Evolutionary conservation across 2,888 invertebrate genomes (phyloP).

Genomic region (Noctua janthina): DNA sequence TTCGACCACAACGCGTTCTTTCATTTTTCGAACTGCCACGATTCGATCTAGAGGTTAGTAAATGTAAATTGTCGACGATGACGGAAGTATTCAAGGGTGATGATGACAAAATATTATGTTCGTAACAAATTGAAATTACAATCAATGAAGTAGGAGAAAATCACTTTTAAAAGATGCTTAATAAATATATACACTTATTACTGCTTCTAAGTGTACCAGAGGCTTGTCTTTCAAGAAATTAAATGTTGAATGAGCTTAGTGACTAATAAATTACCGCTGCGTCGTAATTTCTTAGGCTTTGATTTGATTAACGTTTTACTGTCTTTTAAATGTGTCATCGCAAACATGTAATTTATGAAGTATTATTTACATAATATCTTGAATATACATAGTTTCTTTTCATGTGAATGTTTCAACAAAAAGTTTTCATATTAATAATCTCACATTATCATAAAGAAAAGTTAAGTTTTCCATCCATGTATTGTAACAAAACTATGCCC

Average conservation of each 20-base stretch:
- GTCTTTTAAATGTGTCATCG: background rate
- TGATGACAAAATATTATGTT: too few relatives aligned
- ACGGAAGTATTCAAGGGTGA: too few relatives aligned
- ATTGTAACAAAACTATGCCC: slow-evolving; percentile 33
- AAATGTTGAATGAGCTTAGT: slow-evolving; percentile 15
- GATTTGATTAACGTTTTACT: background rate
- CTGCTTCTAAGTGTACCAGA: slow-evolving; percentile 3
- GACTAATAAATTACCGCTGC: slow-evolving; percentile 13
- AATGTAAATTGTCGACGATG: too few relatives aligned
- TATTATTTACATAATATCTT: background rate
- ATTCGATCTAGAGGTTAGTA: too few relatives aligned
- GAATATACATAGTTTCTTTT: slow-evolving; percentile 6
- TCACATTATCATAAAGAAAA: slow-evolving; percentile 36
- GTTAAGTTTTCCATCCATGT: background rate
- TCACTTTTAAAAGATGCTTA: background rate
- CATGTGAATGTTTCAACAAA: background rate
- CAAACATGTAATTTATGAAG: background rate
- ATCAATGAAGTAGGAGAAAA: background rate
- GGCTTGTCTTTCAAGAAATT: slow-evolving; percentile 16
- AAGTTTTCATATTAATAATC: slow-evolving; percentile 41
- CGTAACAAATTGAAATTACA: background rate
- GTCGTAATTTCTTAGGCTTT: slow-evolving; percentile 7
- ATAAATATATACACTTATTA: background rate
- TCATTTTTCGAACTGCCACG: too few relatives aligned
- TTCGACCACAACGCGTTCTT: too few relatives aligned